phyloP scores from a whole-genome alignment of 2,113 vertebrate genomes.

The Gallinago jamesoni region DNA sequence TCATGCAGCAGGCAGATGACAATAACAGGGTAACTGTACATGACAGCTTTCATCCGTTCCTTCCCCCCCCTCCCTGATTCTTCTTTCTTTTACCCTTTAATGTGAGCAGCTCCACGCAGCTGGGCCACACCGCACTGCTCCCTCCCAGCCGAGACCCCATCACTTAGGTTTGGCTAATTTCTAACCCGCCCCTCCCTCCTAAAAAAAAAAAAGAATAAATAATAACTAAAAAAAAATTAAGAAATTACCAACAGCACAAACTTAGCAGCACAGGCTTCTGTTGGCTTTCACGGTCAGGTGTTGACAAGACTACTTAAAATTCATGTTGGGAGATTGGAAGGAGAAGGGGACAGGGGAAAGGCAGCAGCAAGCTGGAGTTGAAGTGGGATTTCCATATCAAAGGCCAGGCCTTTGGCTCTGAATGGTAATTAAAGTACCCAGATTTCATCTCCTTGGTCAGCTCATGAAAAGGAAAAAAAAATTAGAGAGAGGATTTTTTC shows the following conservation, averaged over 20 bases:
- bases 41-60: conserved; percentile 76
- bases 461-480: conserved; percentile 86
- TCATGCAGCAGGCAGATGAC: conserved; percentile 82
- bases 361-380: conserved; percentile 78
- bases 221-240: neutral
- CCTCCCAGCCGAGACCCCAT: neutral
- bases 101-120: conserved; percentile 49
- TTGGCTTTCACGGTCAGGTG: conserved; percentile 83
- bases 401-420: conserved; percentile 90
- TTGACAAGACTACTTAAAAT: conserved; percentile 90
- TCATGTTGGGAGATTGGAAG: conserved; percentile 83
- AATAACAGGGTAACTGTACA: conserved; percentile 77
- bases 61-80: neutral
- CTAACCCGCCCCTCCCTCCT: neutral
- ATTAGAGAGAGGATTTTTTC: conserved; percentile 81
- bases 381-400: conserved; percentile 98
- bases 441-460: conserved; percentile 92
- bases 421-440: conserved; percentile 95
- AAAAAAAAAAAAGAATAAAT: neutral
- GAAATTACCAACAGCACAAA: conserved; percentile 28
- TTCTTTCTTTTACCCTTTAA: conserved; percentile 42
- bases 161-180: neutral
- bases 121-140: neutral
- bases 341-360: conserved; percentile 76
- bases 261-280: conserved; percentile 57